A percentile compares a stretch with the other conserved stretches of the same genome.
Evolutionary conservation across 1,140 invertebrate genomes (phyloP).

Genomic region (Vanessa tameamea): DNA sequence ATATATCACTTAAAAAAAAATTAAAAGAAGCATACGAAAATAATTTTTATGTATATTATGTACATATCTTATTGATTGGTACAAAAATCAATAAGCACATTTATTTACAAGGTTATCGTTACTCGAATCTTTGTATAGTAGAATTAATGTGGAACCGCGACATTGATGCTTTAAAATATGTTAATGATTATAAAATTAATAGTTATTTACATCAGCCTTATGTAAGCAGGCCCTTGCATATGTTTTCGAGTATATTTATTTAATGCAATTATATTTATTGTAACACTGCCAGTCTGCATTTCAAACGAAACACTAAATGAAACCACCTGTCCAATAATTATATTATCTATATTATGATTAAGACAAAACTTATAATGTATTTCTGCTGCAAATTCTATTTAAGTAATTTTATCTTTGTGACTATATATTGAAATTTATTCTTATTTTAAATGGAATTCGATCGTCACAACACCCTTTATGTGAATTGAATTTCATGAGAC

Average conservation of each 20-base stretch:
- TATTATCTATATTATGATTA: conserved; percentile 31
- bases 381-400: conserved; percentile 42
- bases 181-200: conserved; percentile 35
- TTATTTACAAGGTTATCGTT: conserved; percentile 48
- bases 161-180: conserved; percentile 34
- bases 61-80: conserved; percentile 45
- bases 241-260: conserved; percentile 40
- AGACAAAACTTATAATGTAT: conserved; percentile 10
- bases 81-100: conserved; percentile 45
- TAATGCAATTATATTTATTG: conserved; percentile 41
- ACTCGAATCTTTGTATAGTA: conserved; percentile 35
- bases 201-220: conserved; percentile 29
- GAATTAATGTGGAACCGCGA: conserved; percentile 61
- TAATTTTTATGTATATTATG: conserved; percentile 52
- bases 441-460: conserved; percentile 41
- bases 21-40: conserved; percentile 29
- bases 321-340: conserved; percentile 37
- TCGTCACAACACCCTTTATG: conserved; percentile 19
- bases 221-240: conserved; percentile 65
- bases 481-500: conserved; percentile 54
- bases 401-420: conserved; percentile 45
- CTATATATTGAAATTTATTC: conserved; percentile 37
- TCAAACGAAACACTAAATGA: conserved; percentile 23
- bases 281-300: conserved; percentile 53
- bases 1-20: conserved; percentile 45